phyloP scores from a whole-genome alignment of 1,140 invertebrate species.

The Eriocheir sinensis region DNA sequence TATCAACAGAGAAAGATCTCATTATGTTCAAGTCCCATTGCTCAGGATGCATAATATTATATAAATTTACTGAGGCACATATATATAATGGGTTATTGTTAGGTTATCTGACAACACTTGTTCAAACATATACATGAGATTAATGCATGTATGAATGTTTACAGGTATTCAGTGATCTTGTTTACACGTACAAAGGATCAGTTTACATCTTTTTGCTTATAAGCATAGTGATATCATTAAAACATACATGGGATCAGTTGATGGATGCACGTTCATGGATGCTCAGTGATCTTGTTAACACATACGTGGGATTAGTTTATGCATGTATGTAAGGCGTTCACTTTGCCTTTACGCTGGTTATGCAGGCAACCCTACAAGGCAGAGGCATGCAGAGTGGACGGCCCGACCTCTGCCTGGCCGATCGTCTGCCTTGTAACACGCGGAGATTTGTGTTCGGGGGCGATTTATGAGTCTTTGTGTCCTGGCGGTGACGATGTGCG shows the following conservation, averaged over 20 bases:
- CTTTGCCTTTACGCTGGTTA: background rate
- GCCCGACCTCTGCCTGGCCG: background rate
- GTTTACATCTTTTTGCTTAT: no score
- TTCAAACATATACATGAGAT: background rate
- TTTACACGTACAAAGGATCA: no score
- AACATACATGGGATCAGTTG: background rate
- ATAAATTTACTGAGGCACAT: slow-evolving; percentile 31
- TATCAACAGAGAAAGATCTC: no score
- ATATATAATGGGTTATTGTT: no score
- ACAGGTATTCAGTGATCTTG: background rate
- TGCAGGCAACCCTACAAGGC: background rate
- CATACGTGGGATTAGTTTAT: no score
- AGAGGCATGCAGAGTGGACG: background rate
- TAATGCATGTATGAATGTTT: background rate
- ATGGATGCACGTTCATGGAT: background rate
- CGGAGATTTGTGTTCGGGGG: background rate
- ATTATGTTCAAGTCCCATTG: no score
- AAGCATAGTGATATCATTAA: no score
- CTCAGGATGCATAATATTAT: no score
- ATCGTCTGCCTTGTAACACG: background rate
- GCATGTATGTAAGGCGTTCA: no score
- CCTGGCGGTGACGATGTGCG: background rate
- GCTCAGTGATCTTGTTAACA: background rate
- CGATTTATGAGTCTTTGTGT: slow-evolving; percentile 3
- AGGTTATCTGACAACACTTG: no score